These are phyloP conservation scores for Cygnus atratus DNA, from an alignment of 2,113 vertebrate species.

Conservation along the genomic window DNA sequence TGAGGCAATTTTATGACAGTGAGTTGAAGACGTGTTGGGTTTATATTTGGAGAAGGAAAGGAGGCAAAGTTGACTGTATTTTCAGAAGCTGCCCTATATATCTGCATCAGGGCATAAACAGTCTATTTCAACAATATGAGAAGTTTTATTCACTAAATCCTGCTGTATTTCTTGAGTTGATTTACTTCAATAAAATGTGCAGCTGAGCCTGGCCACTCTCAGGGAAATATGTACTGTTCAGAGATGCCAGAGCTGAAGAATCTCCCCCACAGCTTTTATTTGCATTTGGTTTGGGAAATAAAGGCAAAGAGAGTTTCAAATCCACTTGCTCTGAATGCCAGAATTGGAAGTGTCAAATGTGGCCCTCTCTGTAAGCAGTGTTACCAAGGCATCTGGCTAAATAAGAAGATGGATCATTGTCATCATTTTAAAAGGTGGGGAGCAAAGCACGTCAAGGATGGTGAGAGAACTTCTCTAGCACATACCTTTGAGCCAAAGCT, in stretches of 20 bases:
- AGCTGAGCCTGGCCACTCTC: not conserved
- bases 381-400: not conserved
- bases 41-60: not conserved
- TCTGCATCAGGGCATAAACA: not conserved
- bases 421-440: not conserved
- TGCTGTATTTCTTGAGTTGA: not conserved
- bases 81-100: not conserved
- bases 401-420: conserved; percentile 38
- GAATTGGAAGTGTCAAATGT: not conserved
- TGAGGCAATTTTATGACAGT: not conserved
- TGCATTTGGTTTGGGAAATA: not conserved
- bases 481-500: not conserved
- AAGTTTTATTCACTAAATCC: not conserved
- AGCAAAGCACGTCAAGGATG: conserved; percentile 29
- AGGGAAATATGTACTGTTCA: not conserved
- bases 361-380: not conserved
- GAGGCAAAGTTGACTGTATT: not conserved
- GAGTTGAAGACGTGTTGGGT: not conserved
- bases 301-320: not conserved
- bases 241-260: not conserved
- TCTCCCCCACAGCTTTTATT: not conserved
- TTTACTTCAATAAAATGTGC: not conserved
- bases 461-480: not conserved
- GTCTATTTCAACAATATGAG: not conserved
- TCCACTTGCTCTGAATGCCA: not conserved